Percentiles rank a stretch among this genome's conserved stretches.
Conservation (phyloP, 2,888 invertebrate genomes). For the Axea sp. region DNA sequence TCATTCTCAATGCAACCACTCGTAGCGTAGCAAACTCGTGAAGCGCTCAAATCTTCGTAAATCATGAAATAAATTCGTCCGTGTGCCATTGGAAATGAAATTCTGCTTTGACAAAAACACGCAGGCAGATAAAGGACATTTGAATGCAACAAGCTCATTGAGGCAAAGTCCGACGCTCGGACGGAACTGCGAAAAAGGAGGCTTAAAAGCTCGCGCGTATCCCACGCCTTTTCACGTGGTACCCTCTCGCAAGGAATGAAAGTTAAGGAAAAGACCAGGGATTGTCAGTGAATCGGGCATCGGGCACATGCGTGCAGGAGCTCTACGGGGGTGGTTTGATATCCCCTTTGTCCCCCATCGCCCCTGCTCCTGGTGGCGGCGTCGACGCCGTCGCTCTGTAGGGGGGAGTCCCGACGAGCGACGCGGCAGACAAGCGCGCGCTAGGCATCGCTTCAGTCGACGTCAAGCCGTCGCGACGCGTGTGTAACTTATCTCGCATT, state of each 20-base stretch:
- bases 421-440: conserved; percentile 69
- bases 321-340: conserved; percentile 38
- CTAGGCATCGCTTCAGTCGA: conserved; percentile 76
- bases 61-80: conserved; percentile 25
- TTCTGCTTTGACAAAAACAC: conserved; percentile 37
- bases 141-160: conserved; percentile 48
- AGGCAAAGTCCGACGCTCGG: conserved; percentile 21
- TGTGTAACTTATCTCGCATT: conserved; percentile 67
- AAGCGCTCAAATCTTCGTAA: no score
- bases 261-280: conserved; percentile 17
- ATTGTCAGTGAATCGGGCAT: no score
- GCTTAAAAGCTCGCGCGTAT: conserved; percentile 1
- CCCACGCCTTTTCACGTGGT: conserved; percentile 4
- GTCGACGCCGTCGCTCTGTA: conserved; percentile 27
- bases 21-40: no score
- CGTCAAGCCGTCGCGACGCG: conserved; percentile 78
- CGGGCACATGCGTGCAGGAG: conserved; percentile 39
- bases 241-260: conserved; percentile 14
- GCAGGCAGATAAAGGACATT: conserved; percentile 35
- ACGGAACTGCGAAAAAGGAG: conserved; percentile 24
- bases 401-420: conserved; percentile 56
- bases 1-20: no score
- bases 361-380: conserved; percentile 24
- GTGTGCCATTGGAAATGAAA: conserved; percentile 29
- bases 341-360: conserved; percentile 5